Percentiles rank a stretch among this genome's conserved stretches.
Conservation (phyloP, 2,797 vertebrate species). For the Coregonus ussuriensis region DNA sequence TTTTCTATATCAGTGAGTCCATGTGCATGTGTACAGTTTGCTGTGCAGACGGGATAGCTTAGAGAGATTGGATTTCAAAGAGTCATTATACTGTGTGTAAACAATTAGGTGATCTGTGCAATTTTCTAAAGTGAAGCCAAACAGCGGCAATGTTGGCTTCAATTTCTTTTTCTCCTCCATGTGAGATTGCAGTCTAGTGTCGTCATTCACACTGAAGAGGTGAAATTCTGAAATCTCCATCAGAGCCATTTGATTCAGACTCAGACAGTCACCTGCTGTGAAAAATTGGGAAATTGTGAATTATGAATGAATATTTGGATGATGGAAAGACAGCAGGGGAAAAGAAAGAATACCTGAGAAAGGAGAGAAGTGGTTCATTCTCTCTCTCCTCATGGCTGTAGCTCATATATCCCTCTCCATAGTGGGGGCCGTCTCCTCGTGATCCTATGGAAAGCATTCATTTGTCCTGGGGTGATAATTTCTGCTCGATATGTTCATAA, state of each 20-base stretch:
- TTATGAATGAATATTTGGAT: constrained; percentile 60
- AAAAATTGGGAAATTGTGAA: constrained; percentile 56
- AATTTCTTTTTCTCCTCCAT: constrained; percentile 38
- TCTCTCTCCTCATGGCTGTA: constrained; percentile 17
- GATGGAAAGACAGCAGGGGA: constrained; percentile 52
- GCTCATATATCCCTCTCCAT: constrained; percentile 33
- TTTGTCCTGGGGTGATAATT: constrained; percentile 83
- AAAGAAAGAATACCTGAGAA: constrained; percentile 48
- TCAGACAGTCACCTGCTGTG: constrained; percentile 62
- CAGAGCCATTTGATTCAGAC: constrained; percentile 53
- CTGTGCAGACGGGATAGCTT: constrained; percentile 61
- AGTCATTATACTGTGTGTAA: constrained; percentile 49
- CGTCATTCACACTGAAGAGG: constrained; percentile 67
- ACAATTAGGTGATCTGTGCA: constrained; percentile 63
- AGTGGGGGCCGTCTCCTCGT: constrained; percentile 57
- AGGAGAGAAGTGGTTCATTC: constrained; percentile 46
- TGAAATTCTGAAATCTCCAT: constrained; percentile 56
- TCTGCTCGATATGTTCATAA: constrained; percentile 79
- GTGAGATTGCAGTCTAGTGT: constrained; percentile 64
- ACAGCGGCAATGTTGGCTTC: constrained; percentile 53
- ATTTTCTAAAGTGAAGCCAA: constrained; percentile 60
- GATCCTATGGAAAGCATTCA: constrained; percentile 73
- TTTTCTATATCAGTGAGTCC: constrained; percentile 63
- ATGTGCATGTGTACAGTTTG: constrained; percentile 55
- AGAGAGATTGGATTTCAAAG: constrained; percentile 69